These are phyloP conservation scores for Catotricha subobsoleta DNA, from an alignment of 2,888 invertebrate genomes.

Conservation along the genomic window DNA sequence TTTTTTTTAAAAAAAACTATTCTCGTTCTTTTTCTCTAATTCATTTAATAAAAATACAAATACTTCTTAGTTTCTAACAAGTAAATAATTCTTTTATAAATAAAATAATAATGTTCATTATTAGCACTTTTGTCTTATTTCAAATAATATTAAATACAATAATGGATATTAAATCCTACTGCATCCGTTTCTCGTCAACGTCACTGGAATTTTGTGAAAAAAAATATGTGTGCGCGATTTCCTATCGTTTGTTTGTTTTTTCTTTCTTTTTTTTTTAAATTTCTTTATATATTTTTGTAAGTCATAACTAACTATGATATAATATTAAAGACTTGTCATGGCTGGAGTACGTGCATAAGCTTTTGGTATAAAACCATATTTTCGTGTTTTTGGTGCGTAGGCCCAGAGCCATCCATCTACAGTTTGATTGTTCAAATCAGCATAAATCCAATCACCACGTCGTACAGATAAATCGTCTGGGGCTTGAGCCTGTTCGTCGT, in stretches of 20 bases:
- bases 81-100: neutral
- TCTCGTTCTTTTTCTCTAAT: neutral
- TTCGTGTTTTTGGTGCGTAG: conserved; percentile 78
- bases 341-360: conserved; percentile 85
- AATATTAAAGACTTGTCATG: conserved; percentile 55
- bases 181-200: no score
- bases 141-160: no score
- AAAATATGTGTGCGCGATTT: no score
- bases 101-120: neutral
- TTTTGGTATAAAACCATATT: conserved; percentile 90
- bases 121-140: neutral
- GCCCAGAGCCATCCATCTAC: conserved; percentile 92
- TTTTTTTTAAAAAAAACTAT: neutral
- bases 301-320: no score
- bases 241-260: no score
- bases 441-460: conserved; percentile 89
- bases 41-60: neutral
- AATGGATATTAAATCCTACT: no score
- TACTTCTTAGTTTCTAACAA: neutral
- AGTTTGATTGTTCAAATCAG: conserved; percentile 81
- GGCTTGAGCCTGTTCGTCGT: conserved; percentile 54
- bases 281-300: no score
- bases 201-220: no score
- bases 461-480: conserved; percentile 82
- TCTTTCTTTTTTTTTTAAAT: no score